These are phyloP conservation scores for Lota lota DNA, from an alignment of 2,113 vertebrate species.

Conservation along the genomic window DNA sequence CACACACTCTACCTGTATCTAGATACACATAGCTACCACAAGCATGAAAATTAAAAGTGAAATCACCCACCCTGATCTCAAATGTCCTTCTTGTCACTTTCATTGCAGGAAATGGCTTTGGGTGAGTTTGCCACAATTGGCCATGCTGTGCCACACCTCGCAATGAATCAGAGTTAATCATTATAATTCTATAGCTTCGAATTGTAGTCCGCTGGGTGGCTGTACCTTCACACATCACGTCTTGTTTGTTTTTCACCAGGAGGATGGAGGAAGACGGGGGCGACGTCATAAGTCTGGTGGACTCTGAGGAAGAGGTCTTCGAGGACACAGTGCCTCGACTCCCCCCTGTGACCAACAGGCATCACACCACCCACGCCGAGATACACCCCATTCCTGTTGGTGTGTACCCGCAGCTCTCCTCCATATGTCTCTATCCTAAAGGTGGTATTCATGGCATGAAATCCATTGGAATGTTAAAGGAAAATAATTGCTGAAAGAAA, in stretches of 20 bases:
- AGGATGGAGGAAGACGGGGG: constrained; percentile 46
- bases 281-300: constrained; percentile 86
- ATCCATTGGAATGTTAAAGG: too few relatives aligned
- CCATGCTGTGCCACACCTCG: too few relatives aligned
- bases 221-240: not conserved
- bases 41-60: too few relatives aligned
- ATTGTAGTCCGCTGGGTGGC: too few relatives aligned
- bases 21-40: too few relatives aligned
- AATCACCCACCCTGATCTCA: too few relatives aligned
- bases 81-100: not conserved
- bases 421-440: too few relatives aligned
- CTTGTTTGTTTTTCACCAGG: constrained; percentile 29
- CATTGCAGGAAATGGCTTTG: constrained; percentile 63
- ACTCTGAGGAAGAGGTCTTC: constrained; percentile 82
- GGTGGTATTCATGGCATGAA: too few relatives aligned
- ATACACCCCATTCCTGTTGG: constrained; percentile 69
- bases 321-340: constrained; percentile 57
- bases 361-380: constrained; percentile 65
- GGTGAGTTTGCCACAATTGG: constrained; percentile 58
- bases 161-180: too few relatives aligned
- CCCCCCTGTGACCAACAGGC: constrained; percentile 59
- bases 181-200: not conserved
- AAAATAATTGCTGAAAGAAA: too few relatives aligned
- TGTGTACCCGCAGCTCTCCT: constrained; percentile 18
- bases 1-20: too few relatives aligned